Base-by-base conservation (phyloP, 1,140 invertebrate species). In the Zelostemma sp. region DNA sequence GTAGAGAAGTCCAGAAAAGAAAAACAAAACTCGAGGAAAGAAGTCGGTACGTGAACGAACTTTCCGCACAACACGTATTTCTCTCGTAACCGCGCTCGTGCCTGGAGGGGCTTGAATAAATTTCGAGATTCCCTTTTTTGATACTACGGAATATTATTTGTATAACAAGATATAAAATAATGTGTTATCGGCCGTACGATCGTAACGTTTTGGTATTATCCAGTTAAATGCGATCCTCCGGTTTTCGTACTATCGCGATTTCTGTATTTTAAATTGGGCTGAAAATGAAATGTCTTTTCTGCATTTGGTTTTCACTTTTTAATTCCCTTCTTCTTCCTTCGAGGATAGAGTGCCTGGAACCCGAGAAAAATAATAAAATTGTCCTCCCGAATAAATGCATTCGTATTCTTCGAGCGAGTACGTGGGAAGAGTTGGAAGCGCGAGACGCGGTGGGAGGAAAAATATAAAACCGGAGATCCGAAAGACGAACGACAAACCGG, bases 401-500 rank as follows among this genome's bases (percentile, higher is more conserved):
- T 8, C 21, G 8, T 25, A 25, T 25, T 25, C 33, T 35, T 11
- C 11, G 33, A n/a, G n/a, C 33, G 40, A 43, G 50, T 21, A 62
- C 68, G 53, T 54, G 62, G 58, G 15, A 38, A 49, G 40, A 40
- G 41, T 38, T 55, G 18, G 40, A 66, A 66, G 51, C 45, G 48
- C 8, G 40, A 12, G 40, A 49, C 47, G 21, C 8, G 18, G 5
- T 12, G 48, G 46, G 56, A 28, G 43, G 17, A 33, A 72, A 72
- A 72, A 65, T 68, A 61, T 49, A 56, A 25, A 61, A 64, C 46
- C 43, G 15, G 57, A 65, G 67, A 68, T 68, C 49, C 40, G 49
- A 68, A 71, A 70, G 73, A 75, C 65, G 66, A 69, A 72, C 73
- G 73, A 73, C 59, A 65, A 74, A 73, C 68, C 75, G 68, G 66